These are phyloP conservation scores for zebrafish (Danio rerio) DNA, from an alignment of 2,113 vertebrate genomes.

Conservation along the genomic window DNA sequence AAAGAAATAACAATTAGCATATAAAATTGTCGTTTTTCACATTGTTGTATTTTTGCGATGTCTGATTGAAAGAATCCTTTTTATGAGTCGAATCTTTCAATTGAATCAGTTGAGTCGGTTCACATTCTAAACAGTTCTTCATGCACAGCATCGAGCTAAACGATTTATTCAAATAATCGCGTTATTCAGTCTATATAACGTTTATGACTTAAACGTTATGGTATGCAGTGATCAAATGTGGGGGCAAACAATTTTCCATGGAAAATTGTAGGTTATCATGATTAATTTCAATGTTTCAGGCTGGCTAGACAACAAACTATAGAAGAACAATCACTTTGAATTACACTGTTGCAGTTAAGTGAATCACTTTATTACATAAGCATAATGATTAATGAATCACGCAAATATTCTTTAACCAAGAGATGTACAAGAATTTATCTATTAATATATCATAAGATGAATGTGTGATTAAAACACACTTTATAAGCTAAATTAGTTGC, in stretches of 20 bases:
- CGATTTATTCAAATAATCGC: background rate
- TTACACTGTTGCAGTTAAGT: no score
- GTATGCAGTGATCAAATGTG: no score
- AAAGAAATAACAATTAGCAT: no score
- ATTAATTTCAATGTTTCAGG: no score
- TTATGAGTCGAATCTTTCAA: background rate
- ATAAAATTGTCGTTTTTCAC: background rate
- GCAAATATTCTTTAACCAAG: background rate
- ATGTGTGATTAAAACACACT: background rate
- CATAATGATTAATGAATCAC: background rate
- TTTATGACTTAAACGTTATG: no score
- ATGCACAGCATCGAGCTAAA: background rate
- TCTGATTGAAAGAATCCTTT: background rate
- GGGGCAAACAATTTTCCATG: no score
- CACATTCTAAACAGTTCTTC: background rate
- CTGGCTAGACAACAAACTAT: no score
- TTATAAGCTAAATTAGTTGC: background rate
- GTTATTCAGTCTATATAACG: background rate
- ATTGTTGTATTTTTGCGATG: background rate
- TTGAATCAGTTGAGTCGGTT: background rate
- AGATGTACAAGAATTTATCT: background rate
- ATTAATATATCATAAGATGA: background rate
- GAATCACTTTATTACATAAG: no score
- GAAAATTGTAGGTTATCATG: no score
- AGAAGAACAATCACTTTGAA: no score